phyloP scores from a whole-genome alignment of 2,888 invertebrate species.

The Anthophora plumipes region DNA sequence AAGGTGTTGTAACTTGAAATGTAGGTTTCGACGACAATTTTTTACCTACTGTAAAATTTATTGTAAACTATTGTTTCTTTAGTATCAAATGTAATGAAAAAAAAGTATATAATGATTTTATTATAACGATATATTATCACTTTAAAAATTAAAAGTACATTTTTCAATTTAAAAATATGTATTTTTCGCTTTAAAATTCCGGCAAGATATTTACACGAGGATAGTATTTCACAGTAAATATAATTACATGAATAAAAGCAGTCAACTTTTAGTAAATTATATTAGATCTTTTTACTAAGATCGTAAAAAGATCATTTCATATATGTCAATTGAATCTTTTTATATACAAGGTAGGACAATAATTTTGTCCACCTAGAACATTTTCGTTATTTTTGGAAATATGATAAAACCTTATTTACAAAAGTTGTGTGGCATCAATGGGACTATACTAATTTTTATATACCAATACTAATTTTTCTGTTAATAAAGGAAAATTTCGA shows the following conservation, averaged over 20 bases:
- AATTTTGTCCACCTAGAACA: no score
- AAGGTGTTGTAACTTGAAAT: conserved; percentile 72
- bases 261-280: conserved; percentile 4
- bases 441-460: no score
- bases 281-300: neutral
- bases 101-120: conserved; percentile 1
- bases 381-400: no score
- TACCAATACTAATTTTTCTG: no score
- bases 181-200: conserved; percentile 19
- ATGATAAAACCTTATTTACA: no score
- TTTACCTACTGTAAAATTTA: conserved; percentile 87
- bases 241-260: conserved; percentile 7
- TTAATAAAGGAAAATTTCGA: no score
- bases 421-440: no score
- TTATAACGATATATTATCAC: conserved; percentile 28
- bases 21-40: conserved; percentile 73
- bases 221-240: conserved; percentile 15
- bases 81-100: conserved; percentile 1
- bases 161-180: neutral
- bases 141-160: conserved; percentile 27
- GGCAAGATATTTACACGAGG: conserved; percentile 9
- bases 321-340: neutral
- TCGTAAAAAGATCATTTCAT: no score
- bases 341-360: no score
- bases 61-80: conserved; percentile 41